These are phyloP conservation scores for Drosophila sproati DNA, from an alignment of 1,140 invertebrate genomes.

Conservation along the genomic window DNA sequence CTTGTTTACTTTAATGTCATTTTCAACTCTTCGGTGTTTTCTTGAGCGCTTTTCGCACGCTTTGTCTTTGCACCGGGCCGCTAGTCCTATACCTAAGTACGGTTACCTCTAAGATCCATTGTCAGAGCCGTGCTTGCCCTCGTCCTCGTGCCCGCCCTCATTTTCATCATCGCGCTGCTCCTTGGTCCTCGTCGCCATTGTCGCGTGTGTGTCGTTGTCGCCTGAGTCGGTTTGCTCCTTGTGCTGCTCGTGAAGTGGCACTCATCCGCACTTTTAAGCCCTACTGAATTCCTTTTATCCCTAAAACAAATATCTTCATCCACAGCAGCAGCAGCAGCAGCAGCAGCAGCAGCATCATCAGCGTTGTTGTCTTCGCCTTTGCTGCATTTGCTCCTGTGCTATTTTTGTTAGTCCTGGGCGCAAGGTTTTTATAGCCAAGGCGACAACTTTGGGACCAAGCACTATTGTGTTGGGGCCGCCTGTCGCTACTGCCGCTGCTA, in stretches of 20 bases:
- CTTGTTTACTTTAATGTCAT: slow-evolving; percentile 84
- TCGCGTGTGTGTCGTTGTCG: slow-evolving; percentile 49
- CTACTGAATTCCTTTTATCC: slow-evolving; percentile 84
- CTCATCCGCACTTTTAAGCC: slow-evolving; percentile 84
- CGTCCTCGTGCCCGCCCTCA: slow-evolving; percentile 14
- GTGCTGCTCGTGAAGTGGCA: slow-evolving; percentile 78
- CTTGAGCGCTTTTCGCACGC: slow-evolving; percentile 72
- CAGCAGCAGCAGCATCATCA: slow-evolving; percentile 6
- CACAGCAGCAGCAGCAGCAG: slow-evolving; percentile 42
- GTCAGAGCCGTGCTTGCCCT: slow-evolving; percentile 9
- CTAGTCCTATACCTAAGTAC: neutral
- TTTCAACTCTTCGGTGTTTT: slow-evolving; percentile 83
- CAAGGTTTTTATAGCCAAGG: slow-evolving; percentile 66
- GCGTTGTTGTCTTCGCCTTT: slow-evolving; percentile 26
- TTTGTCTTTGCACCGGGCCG: slow-evolving; percentile 42
- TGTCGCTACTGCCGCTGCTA: slow-evolving; percentile 20
- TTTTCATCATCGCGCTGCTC: slow-evolving; percentile 1
- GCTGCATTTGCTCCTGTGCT: slow-evolving; percentile 17
- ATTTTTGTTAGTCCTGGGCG: slow-evolving; percentile 51
- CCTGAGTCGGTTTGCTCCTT: slow-evolving; percentile 69
- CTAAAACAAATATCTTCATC: slow-evolving; percentile 84
- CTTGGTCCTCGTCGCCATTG: slow-evolving; percentile 37
- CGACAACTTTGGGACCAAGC: slow-evolving; percentile 32
- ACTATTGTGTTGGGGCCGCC: slow-evolving; percentile 45
- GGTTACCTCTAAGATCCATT: slow-evolving; percentile 41